These are phyloP conservation scores for Nemapogon koenigi DNA, from an alignment of 2,888 invertebrate species.

Conservation along the genomic window DNA sequence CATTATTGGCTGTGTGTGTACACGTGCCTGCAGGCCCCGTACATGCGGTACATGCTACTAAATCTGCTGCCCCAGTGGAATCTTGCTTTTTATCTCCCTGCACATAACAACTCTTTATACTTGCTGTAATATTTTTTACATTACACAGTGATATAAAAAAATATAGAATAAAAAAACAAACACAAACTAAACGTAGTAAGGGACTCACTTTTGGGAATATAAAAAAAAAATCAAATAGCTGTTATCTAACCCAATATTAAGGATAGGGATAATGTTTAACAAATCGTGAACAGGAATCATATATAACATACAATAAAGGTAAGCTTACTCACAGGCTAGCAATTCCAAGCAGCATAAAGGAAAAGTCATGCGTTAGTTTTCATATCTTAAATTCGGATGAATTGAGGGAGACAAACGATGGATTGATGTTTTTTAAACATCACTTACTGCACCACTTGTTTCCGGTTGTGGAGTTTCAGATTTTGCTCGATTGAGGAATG, in stretches of 20 bases:
- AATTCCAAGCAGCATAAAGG: constrained; percentile 59
- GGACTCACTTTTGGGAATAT: too few relatives aligned
- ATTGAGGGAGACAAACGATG: constrained; percentile 26
- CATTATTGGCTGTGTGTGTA: constrained; percentile 86
- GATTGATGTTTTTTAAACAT: constrained; percentile 24
- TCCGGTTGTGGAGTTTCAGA: constrained; percentile 49
- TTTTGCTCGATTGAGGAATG: constrained; percentile 51
- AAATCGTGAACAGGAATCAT: neutral
- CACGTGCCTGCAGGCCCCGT: constrained; percentile 78
- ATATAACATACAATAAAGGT: constrained; percentile 9
- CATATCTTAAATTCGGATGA: constrained; percentile 39
- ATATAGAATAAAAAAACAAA: constrained; percentile 17
- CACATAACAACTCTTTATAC: too few relatives aligned
- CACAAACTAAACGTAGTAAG: neutral
- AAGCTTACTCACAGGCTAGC: constrained; percentile 58
- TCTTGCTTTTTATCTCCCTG: constrained; percentile 89
- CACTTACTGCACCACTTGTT: constrained; percentile 58
- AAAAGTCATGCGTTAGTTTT: constrained; percentile 55
- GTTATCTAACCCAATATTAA: neutral
- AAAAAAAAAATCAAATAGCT: neutral
- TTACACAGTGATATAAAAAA: too few relatives aligned
- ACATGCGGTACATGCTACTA: constrained; percentile 85
- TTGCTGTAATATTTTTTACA: too few relatives aligned
- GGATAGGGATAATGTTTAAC: neutral
- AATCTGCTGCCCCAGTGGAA: constrained; percentile 78